Conservation (phyloP, 2,888 invertebrate species). For the Drosophila paracracens region DNA sequence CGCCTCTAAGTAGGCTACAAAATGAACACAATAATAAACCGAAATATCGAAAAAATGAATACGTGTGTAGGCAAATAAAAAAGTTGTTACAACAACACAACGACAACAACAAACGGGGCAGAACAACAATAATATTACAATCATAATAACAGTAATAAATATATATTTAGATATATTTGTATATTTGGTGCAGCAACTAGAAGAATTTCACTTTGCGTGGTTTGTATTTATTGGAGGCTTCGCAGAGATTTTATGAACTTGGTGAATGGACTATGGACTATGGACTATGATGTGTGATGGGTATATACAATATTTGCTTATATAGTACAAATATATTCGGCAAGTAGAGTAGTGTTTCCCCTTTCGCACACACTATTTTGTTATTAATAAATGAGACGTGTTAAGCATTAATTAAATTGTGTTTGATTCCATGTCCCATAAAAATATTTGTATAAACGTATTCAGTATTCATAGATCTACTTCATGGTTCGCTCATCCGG, state of each 20-base stretch:
- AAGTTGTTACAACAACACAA: conserved; percentile 49
- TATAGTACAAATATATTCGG: background rate
- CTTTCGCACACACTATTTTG: background rate
- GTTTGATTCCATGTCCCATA: background rate
- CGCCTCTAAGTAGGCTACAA: conserved; percentile 72
- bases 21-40: conserved; percentile 49
- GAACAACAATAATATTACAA: conserved; percentile 63
- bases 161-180: conserved; percentile 27
- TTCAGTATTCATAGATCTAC: background rate
- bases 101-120: conserved; percentile 55
- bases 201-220: conserved; percentile 42
- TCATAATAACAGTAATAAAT: conserved; percentile 57
- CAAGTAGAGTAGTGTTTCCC: background rate
- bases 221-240: conserved; percentile 33
- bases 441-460: background rate
- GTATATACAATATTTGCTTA: conserved; percentile 2
- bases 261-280: conserved; percentile 7
- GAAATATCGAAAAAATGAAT: conserved; percentile 30
- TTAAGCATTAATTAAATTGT: background rate
- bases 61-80: conserved; percentile 41
- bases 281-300: conserved; percentile 7
- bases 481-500: conserved; percentile 15
- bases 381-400: background rate
- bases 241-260: conserved; percentile 2
- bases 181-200: conserved; percentile 64